These are phyloP conservation scores for Jacana jacana DNA, from an alignment of 2,113 vertebrate species.

Conservation along the genomic window DNA sequence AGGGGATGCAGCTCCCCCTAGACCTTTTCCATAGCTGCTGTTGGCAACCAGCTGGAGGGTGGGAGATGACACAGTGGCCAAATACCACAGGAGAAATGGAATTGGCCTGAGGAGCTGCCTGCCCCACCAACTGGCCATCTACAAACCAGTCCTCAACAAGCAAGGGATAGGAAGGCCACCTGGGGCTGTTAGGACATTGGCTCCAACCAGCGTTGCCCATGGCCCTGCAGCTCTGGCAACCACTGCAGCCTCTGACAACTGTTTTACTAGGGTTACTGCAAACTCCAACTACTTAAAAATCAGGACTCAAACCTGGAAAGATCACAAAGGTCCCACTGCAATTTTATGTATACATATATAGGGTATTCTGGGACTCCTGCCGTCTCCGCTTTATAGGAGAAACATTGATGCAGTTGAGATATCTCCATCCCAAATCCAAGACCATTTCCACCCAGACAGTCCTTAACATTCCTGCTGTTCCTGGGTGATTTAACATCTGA, in stretches of 20 bases:
- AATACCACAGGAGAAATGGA: background rate
- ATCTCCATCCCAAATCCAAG: background rate
- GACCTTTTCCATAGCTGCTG: fast-evolving
- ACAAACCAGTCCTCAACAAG: background rate
- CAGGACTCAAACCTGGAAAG: background rate
- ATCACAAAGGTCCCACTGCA: background rate
- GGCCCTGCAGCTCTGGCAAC: background rate
- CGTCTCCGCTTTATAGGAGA: background rate
- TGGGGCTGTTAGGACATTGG: background rate
- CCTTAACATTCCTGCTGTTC: background rate
- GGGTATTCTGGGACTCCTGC: background rate
- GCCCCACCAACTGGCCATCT: background rate
- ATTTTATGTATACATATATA: fast-evolving
- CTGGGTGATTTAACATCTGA: background rate
- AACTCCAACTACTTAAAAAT: background rate
- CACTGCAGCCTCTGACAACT: background rate
- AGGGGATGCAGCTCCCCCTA: background rate
- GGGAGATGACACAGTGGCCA: fast-evolving
- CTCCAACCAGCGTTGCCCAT: fast-evolving
- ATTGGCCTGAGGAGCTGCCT: fast-evolving
- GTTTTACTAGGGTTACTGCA: background rate
- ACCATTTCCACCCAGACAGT: background rate
- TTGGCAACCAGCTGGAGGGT: fast-evolving
- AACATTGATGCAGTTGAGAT: background rate
- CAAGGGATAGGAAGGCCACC: background rate